Conservation (phyloP, 2,797 vertebrate genomes). For the Cirrhinus molitorella region DNA sequence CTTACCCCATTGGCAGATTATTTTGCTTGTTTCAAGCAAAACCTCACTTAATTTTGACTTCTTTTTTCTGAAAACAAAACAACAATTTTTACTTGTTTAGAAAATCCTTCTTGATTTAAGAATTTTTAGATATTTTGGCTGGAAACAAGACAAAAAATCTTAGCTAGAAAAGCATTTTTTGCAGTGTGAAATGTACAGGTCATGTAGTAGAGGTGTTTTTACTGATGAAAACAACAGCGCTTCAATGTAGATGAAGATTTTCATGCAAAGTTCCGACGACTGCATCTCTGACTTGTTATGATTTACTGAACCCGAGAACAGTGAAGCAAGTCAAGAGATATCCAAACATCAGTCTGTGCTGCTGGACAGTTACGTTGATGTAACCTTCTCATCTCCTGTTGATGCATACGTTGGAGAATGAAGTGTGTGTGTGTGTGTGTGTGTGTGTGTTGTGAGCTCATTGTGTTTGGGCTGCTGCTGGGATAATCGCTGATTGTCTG, state of each 20-base stretch:
- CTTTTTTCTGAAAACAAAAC: too few relatives aligned
- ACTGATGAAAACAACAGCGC: too few relatives aligned
- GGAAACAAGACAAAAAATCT: too few relatives aligned
- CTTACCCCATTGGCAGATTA: too few relatives aligned
- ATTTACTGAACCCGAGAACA: neutral
- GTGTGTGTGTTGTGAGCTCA: slow-evolving; percentile 36
- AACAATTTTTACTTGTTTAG: too few relatives aligned
- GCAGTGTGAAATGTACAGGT: neutral
- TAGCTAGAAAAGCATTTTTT: too few relatives aligned
- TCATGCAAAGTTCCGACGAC: neutral
- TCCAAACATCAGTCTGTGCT: neutral
- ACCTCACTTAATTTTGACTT: too few relatives aligned
- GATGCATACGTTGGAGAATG: slow-evolving; percentile 20
- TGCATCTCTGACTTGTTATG: neutral
- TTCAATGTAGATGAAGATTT: neutral
- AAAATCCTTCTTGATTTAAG: too few relatives aligned
- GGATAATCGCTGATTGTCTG: slow-evolving; percentile 99
- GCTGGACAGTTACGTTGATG: neutral
- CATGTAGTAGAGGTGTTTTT: neutral
- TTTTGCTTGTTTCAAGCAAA: too few relatives aligned
- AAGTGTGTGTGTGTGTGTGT: slow-evolving; percentile 1
- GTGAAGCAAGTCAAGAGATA: neutral
- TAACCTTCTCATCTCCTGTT: neutral
- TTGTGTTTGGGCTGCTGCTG: slow-evolving; percentile 90
- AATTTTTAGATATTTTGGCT: too few relatives aligned